Base-by-base conservation (phyloP, 1,140 invertebrate species). In the Sycophila sp. region DNA sequence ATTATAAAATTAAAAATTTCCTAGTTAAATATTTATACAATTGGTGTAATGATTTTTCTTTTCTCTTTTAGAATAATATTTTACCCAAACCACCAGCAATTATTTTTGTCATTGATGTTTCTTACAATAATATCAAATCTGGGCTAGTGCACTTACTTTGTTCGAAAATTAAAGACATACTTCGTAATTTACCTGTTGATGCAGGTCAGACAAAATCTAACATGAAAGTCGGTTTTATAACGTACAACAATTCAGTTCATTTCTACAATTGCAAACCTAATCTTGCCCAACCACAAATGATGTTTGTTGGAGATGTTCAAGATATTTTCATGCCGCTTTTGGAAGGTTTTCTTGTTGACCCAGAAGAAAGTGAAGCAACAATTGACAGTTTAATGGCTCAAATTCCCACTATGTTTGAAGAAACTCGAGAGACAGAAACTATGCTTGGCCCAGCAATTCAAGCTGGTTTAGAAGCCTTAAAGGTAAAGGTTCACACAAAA, bases 321-420 rank as follows among this genome's bases (percentile, higher is more conserved):
- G 98, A 99, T 81, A 94, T 99, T 89, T 99, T 99, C 86, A 97
- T 99, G 88, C 98, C 98, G 0, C 86, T 99, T 38, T 87, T 98
- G 17, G 96, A 98, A 84, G 98, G 98, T 13, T 98, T 99, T 82
- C 89, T 99, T 0, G 95, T 93, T 66, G 91, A 93, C 73, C 87
- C 93, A 0, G 91, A 92, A 69, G 94, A 98, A 82, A 95, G 95
- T 24, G 93, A 91, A 70, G 81, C 90, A 22, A 91, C 97, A 28
- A 94, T 99, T 69, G 92, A 95, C 75, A 90, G 91, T 59, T 85
- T 99, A 15, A 92, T 99, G 90, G 88, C 92, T 69, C 94, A 98
- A 85, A 96, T 99, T 76, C 97, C 97, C 0, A 79, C 87, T 32
- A 94, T 98, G 91, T 99, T 99, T 88, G 89, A 88, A 1, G 94